Evolutionary conservation across 2,888 invertebrate species (phyloP).

Genomic region (Myathropa florea): DNA sequence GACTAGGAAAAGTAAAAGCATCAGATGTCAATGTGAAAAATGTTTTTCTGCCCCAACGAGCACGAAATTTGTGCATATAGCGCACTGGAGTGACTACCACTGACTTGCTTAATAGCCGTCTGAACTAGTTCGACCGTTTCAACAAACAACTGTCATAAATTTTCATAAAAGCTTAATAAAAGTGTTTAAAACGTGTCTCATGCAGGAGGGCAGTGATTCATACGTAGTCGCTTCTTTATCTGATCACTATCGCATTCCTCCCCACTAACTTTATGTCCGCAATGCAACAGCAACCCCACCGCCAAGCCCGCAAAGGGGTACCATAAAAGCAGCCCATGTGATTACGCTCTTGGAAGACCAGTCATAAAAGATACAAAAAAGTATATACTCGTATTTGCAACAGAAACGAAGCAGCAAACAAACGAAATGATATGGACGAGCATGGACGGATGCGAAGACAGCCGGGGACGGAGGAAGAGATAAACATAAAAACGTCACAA

Average conservation of each 20-base stretch:
- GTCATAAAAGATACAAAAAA: slow-evolving; percentile 47
- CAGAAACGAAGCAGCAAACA: slow-evolving; percentile 7
- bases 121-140: background rate
- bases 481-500: slow-evolving; percentile 52
- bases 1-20: background rate
- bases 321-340: slow-evolving; percentile 23
- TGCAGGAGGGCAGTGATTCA: background rate
- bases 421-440: background rate
- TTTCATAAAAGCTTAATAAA: background rate
- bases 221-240: background rate
- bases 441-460: background rate
- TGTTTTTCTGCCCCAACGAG: background rate
- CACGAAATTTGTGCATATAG: background rate
- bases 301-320: background rate
- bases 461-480: background rate
- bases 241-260: background rate
- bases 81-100: background rate
- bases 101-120: background rate
- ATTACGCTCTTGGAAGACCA: slow-evolving; percentile 26
- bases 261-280: background rate
- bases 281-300: background rate
- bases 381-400: slow-evolving; percentile 22
- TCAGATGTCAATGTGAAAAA: background rate
- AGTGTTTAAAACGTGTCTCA: background rate
- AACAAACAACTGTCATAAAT: background rate